These are phyloP conservation scores for Helleia helle DNA, from an alignment of 2,888 invertebrate species.

Conservation along the genomic window DNA sequence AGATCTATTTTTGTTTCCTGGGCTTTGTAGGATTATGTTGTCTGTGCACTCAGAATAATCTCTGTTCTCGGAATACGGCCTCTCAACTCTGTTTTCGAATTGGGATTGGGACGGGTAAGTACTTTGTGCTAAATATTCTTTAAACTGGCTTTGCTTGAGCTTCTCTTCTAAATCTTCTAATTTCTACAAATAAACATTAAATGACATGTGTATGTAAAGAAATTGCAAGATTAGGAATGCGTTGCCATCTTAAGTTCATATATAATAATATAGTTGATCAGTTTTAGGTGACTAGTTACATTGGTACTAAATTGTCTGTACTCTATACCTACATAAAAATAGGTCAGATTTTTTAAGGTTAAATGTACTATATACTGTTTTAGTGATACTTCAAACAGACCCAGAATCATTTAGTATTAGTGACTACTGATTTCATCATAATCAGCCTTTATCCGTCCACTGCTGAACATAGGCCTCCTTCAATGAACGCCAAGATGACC, in stretches of 20 bases:
- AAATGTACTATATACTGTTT: too few species aligned
- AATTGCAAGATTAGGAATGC: too few species aligned
- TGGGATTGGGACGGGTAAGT: constrained; percentile 42
- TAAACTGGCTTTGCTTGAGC: constrained; percentile 57
- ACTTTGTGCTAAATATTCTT: constrained; percentile 51
- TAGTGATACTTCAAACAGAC: too few species aligned
- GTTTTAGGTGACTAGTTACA: neutral
- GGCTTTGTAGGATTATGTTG: constrained; percentile 28
- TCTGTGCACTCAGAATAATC: constrained; percentile 29
- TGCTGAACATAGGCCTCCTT: too few species aligned
- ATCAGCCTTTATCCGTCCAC: too few species aligned
- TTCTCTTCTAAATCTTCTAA: constrained; percentile 62
- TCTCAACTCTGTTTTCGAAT: constrained; percentile 47
- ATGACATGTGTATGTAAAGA: too few species aligned
- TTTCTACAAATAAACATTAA: constrained; percentile 26
- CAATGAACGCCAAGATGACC: too few species aligned
- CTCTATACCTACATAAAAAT: neutral
- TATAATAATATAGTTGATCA: too few species aligned
- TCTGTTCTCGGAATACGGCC: constrained; percentile 47
- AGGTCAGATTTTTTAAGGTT: too few species aligned
- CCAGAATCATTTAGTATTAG: too few species aligned
- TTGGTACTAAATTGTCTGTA: neutral
- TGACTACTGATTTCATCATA: too few species aligned
- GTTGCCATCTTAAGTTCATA: too few species aligned
- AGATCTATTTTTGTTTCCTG: constrained; percentile 27